Conservation (phyloP, 2,888 invertebrate species). For the Adineta ricciae region DNA sequence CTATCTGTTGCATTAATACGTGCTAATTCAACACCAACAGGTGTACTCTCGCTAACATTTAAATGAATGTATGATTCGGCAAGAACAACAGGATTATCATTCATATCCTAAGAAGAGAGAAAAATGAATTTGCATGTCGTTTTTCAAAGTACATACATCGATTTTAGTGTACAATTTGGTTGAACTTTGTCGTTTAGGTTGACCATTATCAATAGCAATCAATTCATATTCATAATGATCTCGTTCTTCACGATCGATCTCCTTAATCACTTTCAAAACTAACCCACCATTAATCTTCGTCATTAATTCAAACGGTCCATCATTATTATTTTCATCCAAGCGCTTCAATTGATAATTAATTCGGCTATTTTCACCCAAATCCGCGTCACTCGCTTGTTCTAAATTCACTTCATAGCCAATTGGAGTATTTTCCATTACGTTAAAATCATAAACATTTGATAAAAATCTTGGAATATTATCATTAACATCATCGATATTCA, state of each 20-base stretch:
- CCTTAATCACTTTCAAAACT: background rate
- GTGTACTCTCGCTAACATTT: slow-evolving; percentile 22
- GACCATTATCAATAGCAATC: slow-evolving; percentile 26
- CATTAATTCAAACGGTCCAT: slow-evolving; percentile 24
- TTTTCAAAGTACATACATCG: background rate
- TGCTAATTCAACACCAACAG: background rate
- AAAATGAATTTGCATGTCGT: background rate
- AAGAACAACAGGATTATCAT: slow-evolving; percentile 27
- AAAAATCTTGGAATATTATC: slow-evolving; percentile 26
- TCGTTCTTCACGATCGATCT: slow-evolving; percentile 27
- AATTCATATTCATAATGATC: slow-evolving; percentile 19
- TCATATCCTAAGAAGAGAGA: slow-evolving; percentile 6
- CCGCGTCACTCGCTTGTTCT: slow-evolving; percentile 29
- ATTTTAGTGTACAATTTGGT: background rate
- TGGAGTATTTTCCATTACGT: slow-evolving; percentile 28
- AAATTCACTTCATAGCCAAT: slow-evolving; percentile 22
- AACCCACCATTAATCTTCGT: slow-evolving; percentile 25
- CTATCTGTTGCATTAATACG: slow-evolving; percentile 58
- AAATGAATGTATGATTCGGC: background rate
- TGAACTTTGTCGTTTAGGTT: background rate
- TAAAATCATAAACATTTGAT: background rate
- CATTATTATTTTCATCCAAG: background rate
- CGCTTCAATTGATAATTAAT: slow-evolving; percentile 18
- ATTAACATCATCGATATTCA: slow-evolving; percentile 30
- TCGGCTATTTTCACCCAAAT: slow-evolving; percentile 16